These are phyloP conservation scores for Hirtodrosophila cameraria DNA, from an alignment of 2,888 invertebrate genomes.

Conservation along the genomic window DNA sequence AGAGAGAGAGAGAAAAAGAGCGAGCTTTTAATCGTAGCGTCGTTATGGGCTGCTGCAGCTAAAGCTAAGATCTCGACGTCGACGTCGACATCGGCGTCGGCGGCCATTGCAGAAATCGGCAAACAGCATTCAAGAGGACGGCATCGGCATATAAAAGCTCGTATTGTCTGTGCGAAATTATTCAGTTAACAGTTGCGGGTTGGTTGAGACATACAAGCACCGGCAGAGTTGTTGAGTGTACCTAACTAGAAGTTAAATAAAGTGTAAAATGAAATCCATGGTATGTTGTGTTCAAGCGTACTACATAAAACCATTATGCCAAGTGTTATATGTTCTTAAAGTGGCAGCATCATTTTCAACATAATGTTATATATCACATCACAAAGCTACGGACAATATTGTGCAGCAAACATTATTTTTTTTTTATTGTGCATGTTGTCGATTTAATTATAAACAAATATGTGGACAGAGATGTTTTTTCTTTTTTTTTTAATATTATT, in stretches of 20 bases:
- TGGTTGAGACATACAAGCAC: slow-evolving; percentile 83
- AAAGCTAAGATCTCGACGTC: slow-evolving; percentile 31
- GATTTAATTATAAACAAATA: no score
- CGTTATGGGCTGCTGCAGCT: slow-evolving; percentile 41
- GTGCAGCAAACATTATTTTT: slow-evolving; percentile 17
- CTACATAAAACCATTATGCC: slow-evolving; percentile 23
- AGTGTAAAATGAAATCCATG: slow-evolving; percentile 84
- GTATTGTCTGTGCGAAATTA: slow-evolving; percentile 82
- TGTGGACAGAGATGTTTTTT: no score
- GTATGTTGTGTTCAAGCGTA: slow-evolving; percentile 81
- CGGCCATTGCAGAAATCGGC: slow-evolving; percentile 51
- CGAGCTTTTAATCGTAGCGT: slow-evolving; percentile 46
- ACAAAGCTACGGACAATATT: slow-evolving; percentile 18
- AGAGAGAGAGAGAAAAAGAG: slow-evolving; percentile 17
- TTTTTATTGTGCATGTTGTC: slow-evolving; percentile 15
- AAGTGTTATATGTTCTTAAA: slow-evolving; percentile 29
- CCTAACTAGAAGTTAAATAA: slow-evolving; percentile 52
- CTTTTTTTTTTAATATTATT: no score
- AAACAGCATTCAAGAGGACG: slow-evolving; percentile 56
- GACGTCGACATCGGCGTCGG: slow-evolving; percentile 21
- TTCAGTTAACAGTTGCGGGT: slow-evolving; percentile 84
- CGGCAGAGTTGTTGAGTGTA: slow-evolving; percentile 57
- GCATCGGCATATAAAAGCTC: slow-evolving; percentile 83
- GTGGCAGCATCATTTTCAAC: slow-evolving; percentile 21
- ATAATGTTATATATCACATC: slow-evolving; percentile 8